These are phyloP conservation scores for Limnephilus rhombicus DNA, from an alignment of 2,888 invertebrate species.

Conservation along the genomic window DNA sequence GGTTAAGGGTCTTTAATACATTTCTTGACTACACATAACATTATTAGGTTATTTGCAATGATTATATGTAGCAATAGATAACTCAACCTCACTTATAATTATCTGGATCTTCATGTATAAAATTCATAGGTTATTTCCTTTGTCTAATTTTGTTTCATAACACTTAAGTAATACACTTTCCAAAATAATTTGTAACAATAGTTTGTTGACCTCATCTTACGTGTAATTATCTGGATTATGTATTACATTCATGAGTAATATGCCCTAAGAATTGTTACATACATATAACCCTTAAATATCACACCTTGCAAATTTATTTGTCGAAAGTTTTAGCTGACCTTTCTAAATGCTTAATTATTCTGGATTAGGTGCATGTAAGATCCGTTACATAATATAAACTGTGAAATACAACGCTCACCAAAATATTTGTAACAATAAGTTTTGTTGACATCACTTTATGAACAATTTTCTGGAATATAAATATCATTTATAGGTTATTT, in stretches of 20 bases:
- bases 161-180: no score
- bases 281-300: not conserved
- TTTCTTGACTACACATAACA: no score
- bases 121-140: no score
- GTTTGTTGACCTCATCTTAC: not conserved
- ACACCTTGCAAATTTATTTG: not conserved
- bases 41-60: no score
- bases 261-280: not conserved
- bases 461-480: not conserved
- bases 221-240: not conserved
- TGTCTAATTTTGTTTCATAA: no score
- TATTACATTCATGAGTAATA: not conserved
- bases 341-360: not conserved
- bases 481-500: not conserved
- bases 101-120: no score
- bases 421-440: not conserved
- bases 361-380: not conserved
- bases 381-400: not conserved
- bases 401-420: not conserved
- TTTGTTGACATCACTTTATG: not conserved
- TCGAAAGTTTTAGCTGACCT: not conserved
- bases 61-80: not conserved
- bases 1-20: no score
- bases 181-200: not conserved
- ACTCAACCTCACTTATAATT: no score